Base-by-base conservation (phyloP, 1,140 invertebrate species). In the Calosoma granatense region DNA sequence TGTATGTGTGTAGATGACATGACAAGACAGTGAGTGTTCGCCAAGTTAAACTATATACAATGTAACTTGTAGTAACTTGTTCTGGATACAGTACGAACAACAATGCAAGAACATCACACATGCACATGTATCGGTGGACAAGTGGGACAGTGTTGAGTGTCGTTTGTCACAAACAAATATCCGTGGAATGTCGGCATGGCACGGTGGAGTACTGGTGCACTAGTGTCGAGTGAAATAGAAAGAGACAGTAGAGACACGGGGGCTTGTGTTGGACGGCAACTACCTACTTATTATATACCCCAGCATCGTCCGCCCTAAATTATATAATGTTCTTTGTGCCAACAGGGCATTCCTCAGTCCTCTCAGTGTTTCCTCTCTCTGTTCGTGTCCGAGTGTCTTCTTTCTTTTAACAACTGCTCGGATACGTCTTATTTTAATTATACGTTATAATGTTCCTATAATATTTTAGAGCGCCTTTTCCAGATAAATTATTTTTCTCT, bases 351-450 rank as follows among this genome's bases (percentile, higher is more conserved):
- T 47, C 41, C 9, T 47, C 17, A 4, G 17, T 47, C 17, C 26
- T 36, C 26, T 36, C 26, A 12, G 9, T 47, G 9, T 47, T 3
- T 47, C 41, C 6, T 47, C 6, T 47, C 41, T 47, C 15, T 17
- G 9, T 47, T 14, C 6, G 9, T 47, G 41, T 47, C 6, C 17
- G 14, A 30, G 3, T 11, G 41, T 47, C 41, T 17, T 47, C 17
- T 47, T 47, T 47, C 4, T 47, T 17, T 47, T 47, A 9, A 9
- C 9, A 47, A 47, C 41, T 6, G 6, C 41, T 17, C 6, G 41
- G 41, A 17, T 47, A 47, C 41, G 41, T 47, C 41, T 47, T 47
- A 47, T 47, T 47, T 47, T 47, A 47, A 47, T 47, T 47, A 47
- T 47, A 47, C 15, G 41, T 6, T 47, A 4, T 47, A 47, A 47